A percentile compares a stretch with the other conserved stretches of the same genome.
phyloP scores from a whole-genome alignment of 92 coral and sea anemone genomes.

The Siderastrea radians region DNA sequence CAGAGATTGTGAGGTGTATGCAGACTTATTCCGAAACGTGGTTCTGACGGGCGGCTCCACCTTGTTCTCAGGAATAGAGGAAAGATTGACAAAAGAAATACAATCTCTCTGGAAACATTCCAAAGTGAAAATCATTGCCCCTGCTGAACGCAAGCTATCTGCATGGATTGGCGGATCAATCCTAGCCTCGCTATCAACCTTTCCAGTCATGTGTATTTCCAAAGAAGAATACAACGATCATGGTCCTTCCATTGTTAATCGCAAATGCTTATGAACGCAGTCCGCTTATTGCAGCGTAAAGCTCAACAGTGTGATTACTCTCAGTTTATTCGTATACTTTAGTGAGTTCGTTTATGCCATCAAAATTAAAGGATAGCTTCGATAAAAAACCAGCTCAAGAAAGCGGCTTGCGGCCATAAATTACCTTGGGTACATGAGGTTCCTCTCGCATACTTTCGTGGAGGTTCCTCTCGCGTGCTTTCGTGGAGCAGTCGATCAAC shows the following conservation, averaged over 20 bases:
- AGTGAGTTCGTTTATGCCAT: too few species aligned
- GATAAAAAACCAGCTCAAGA: too few species aligned
- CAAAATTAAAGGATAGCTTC: too few species aligned
- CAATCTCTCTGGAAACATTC: slow-evolving; percentile 18
- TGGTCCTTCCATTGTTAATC: slow-evolving; percentile 51
- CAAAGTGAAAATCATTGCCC: slow-evolving; percentile 33
- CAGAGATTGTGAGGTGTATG: slow-evolving; percentile 3
- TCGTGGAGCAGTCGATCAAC: too few species aligned
- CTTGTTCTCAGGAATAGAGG: slow-evolving; percentile 57
- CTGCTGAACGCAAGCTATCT: slow-evolving; percentile 40
- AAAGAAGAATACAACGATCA: slow-evolving; percentile 43
- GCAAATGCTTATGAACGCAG: slow-evolving; percentile 7
- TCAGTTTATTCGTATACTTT: too few species aligned
- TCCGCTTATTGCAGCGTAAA: background rate
- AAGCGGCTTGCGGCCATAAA: too few species aligned
- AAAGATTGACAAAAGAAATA: slow-evolving; percentile 26
- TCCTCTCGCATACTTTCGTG: too few species aligned
- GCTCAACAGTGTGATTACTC: too few species aligned
- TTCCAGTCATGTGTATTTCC: slow-evolving; percentile 52
- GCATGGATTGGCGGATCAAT: slow-evolving; percentile 57
- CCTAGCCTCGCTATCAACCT: slow-evolving; percentile 54
- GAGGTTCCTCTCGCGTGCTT: too few species aligned
- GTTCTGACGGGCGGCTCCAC: slow-evolving; percentile 91
- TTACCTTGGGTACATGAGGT: too few species aligned
- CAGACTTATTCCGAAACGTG: slow-evolving; percentile 24